These are phyloP conservation scores for Corythoichthys haematopterus DNA, from an alignment of 2,113 vertebrate species.

Conservation along the genomic window DNA sequence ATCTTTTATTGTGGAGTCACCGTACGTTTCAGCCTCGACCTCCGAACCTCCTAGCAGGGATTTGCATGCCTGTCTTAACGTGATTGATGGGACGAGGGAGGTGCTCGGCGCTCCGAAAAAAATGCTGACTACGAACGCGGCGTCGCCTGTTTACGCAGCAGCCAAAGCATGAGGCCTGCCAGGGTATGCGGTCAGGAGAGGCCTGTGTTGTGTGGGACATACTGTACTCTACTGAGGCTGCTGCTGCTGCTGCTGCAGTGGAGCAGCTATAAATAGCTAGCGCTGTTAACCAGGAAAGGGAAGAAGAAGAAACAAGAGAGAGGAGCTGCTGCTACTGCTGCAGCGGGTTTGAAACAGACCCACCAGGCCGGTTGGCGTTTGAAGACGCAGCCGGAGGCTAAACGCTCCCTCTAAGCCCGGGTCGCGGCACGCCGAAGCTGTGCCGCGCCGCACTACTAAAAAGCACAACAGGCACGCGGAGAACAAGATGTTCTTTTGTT, in stretches of 20 bases:
- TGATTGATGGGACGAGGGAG: neutral
- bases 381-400: conserved; percentile 23
- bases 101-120: neutral
- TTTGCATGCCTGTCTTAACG: neutral
- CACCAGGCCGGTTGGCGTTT: conserved; percentile 33
- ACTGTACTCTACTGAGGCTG: conserved; percentile 47
- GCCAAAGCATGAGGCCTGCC: conserved; percentile 18
- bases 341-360: conserved; percentile 34
- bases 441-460: neutral
- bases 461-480: neutral
- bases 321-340: neutral
- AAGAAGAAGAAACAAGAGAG: conserved; percentile 4
- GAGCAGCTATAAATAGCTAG: conserved; percentile 66
- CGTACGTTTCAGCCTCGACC: neutral
- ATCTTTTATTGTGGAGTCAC: neutral
- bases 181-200: conserved; percentile 44
- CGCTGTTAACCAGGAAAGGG: conserved; percentile 53
- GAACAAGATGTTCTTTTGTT: neutral
- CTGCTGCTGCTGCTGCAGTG: conserved; percentile 39
- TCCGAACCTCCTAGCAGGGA: conserved; percentile 1
- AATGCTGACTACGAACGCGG: neutral
- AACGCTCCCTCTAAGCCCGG: conserved; percentile 21
- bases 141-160: neutral
- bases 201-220: conserved; percentile 54
- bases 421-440: neutral